Base-by-base conservation (phyloP, 1,140 invertebrate genomes). In the Ips typographus region DNA sequence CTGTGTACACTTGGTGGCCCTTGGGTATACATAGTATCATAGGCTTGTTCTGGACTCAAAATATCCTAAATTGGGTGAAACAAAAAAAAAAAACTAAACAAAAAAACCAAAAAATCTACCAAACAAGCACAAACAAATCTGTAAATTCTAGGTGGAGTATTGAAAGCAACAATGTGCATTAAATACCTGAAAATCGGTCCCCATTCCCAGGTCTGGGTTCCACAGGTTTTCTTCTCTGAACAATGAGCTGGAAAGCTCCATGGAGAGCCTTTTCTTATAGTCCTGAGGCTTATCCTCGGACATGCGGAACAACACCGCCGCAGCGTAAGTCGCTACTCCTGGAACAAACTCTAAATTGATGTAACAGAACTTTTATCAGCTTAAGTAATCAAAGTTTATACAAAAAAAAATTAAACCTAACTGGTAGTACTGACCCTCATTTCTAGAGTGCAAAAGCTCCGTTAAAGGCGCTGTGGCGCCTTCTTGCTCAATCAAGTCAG, bases 281-380 rank as follows among this genome's bases (percentile, higher is more conserved):
- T 99, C 96, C 78, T 96, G 94, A 6, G 96, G 94, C 82, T 98
- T 98, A 78, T 98, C 96, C 80, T 98, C 96, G 55, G 94, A 96
- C 95, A 98, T 98, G 64, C 95, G 90, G 87, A 98, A 98, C 52
- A 98, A 84, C 37, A 98, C 95, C 5, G 96, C 96, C 2, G 96
- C 96, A 8, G 96, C 96, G 79, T 98, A 98, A 0, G 96, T 98
- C n/a, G 95, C 96, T 80, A 91, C 85, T 74, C 90, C 86, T 83
- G 22, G 22, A 22, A 22, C 22, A 22, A 22, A 22, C 22, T 22
- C 22, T 22, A 22, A 22, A 22, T 22, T 22, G 22, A 22, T 22
- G 22, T 22, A 22, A 22, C 22, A 22, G 22, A 22, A 22, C 22
- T 22, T 22, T 22, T 22, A 22, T 22, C 22, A 22, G 22, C 22